Evolutionary conservation across 2,888 invertebrate species (phyloP), one percentile per base, ranked within the genome.

Genomic region (Eudasyphora cyanicolor): DNA sequence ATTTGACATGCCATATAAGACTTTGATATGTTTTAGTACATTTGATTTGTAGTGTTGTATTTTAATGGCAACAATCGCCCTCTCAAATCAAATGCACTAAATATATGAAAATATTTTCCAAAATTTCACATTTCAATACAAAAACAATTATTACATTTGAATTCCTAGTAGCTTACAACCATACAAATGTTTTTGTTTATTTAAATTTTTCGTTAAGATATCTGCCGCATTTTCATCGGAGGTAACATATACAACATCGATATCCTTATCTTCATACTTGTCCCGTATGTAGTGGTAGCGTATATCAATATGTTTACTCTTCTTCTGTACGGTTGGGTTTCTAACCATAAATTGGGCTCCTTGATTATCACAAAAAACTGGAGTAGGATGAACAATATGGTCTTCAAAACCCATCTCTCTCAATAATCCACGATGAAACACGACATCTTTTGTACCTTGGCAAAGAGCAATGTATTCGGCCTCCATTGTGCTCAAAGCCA

Each of bases 381-480:
- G 45, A 62, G 62, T 62, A 27, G 62, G 62, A 17, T 32, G n/a
- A 24, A 32, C 27, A 32, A 1, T 19, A 35, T 64, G 57, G n/a
- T 64, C 38, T 38, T 14, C 21, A 73, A 73, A 73, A 21, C 57
- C n/a, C n/a, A 49, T 45, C 62, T 73, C 54, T 6, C 5, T 19
- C 10, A 73, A 57, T 21, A 73, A 8, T 19, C 21, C 21, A 14
- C 57, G 54, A 14, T 64, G 75, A 64, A 85, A 84, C 5, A 62
- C 64, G 14, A 83, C 78, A 35, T 81, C 82, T 21, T 83, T 85
- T 0, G 78, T 32, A 12, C 82, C 74, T 70, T 81, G 75, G 57
- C 82, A 84, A 14, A 83, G n/a, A 14, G 76, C 84, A n/a, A 84
- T 81, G 14, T 85, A 85, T 35, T 86, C 82, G 0, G 82, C 86